Conservation (phyloP, 2,888 invertebrate genomes). For the Arenicola marina region DNA sequence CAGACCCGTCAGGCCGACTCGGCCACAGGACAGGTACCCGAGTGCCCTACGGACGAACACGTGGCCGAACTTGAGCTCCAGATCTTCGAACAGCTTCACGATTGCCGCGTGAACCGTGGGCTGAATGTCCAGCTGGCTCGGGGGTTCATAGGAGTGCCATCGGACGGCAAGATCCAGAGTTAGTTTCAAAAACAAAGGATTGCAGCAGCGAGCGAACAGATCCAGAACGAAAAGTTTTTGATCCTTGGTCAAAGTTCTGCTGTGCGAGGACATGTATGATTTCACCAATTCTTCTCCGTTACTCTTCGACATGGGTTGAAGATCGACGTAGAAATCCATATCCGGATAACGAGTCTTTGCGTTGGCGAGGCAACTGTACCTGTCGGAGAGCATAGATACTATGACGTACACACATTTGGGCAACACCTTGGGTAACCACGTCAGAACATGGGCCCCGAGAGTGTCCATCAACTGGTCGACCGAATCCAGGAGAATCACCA, state of each 20-base stretch:
- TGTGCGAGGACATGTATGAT: constrained; percentile 8
- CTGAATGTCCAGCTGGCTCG: constrained; percentile 5
- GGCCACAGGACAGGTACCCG: constrained; percentile 35
- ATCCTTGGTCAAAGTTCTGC: constrained; percentile 17
- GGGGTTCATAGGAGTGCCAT: constrained; percentile 33
- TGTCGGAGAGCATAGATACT: constrained; percentile 25
- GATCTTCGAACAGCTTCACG: constrained; percentile 22
- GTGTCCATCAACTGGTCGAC: constrained; percentile 31
- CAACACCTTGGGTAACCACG: constrained; percentile 31
- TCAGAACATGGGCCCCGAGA: constrained; percentile 24
- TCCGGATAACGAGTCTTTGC: constrained; percentile 4
- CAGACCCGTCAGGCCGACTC: constrained; percentile 30
- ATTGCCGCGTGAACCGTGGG: constrained; percentile 30
- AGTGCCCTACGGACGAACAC: constrained; percentile 29
- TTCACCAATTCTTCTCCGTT: constrained; percentile 25
- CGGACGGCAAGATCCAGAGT: constrained; percentile 27
- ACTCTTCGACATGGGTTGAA: constrained; percentile 17
- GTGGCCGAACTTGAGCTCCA: constrained; percentile 34
- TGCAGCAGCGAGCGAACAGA: constrained; percentile 17
- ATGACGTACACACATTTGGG: constrained; percentile 27
- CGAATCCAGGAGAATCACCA: constrained; percentile 34
- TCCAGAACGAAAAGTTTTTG: constrained; percentile 23
- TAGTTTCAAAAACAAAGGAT: constrained; percentile 38
- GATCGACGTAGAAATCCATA: constrained; percentile 14
- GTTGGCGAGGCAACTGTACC: constrained; percentile 14